Base-by-base conservation (phyloP, 1,140 invertebrate genomes). In the Grapholita molesta region DNA sequence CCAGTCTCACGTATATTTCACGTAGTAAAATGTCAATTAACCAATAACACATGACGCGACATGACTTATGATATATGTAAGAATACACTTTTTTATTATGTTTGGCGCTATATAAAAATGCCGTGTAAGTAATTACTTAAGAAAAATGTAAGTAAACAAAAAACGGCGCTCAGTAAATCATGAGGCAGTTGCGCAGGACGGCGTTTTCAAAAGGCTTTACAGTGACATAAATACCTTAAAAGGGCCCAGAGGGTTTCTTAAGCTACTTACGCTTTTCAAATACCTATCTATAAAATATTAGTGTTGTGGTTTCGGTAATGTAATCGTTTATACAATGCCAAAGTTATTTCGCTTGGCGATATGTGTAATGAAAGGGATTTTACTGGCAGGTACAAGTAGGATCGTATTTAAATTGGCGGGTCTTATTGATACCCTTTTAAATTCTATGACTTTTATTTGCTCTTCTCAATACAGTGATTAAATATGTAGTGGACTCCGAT, bases 151-250 rank as follows among this genome's bases (percentile, higher is more conserved):
- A 61, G 3, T 28, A 15, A 18, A 28, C 55, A n/a, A 57, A 11
- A 28, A 57, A n/a, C 25, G 12, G 53, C 25, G 7, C 25, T 57
- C 25, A 15, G 55, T 57, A 57, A 57, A 57, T 57, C 12, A 61
- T 30, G 55, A 61, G 55, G 4, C 48, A 28, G 64, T 18, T 18
- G 15, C 32, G 35, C 18, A 2, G 68, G 70, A 70, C 18, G 67
- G 53, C 61, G 52, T 68, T 55, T 53, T 68, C 24, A 67, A 55
- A 67, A 72, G 57, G 67, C 69, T 75, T 72, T 64, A 66, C 61
- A 73, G 66, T 66, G 61, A 71, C 72, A 71, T 74, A 71, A 76
- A 76, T 73, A 74, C 71, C 70, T 70, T 73, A 73, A 76, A 70
- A 70, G 67, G 52, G 35, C 61, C 32, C 64, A 18, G 53, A 30